Evolutionary conservation across 2,113 vertebrate genomes (phyloP).

Genomic region (Microcebus lehilahytsara): DNA sequence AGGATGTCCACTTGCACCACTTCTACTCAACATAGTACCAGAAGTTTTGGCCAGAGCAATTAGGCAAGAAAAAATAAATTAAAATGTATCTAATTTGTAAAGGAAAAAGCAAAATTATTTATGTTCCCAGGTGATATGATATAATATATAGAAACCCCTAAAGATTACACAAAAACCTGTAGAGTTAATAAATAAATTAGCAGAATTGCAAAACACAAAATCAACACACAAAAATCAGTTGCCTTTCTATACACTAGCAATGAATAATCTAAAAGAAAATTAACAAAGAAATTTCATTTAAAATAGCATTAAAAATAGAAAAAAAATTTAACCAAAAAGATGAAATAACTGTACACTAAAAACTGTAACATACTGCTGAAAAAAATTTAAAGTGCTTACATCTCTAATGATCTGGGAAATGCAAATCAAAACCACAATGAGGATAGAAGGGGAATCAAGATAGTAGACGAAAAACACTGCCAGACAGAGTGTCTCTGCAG

Average conservation of each 20-base stretch:
- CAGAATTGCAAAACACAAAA: neutral
- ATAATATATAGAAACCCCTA: neutral
- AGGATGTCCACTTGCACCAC: neutral
- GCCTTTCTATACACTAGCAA: neutral
- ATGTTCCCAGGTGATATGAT: neutral
- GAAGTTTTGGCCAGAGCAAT: neutral
- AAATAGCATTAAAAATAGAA: neutral
- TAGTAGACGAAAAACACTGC: no score
- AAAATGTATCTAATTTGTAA: neutral
- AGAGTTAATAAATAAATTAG: neutral
- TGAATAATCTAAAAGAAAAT: neutral
- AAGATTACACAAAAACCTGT: neutral
- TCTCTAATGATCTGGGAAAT: no score
- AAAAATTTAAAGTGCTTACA: no score
- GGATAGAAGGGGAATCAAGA: no score
- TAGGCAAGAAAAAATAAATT: neutral
- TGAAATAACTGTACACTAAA: neutral
- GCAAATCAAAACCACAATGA: no score
- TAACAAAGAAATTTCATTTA: neutral
- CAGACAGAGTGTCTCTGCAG: no score
- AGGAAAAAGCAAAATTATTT: neutral
- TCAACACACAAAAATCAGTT: neutral
- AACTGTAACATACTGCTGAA: neutral
- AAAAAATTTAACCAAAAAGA: neutral
- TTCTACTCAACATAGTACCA: neutral